These are phyloP conservation scores for Galago senegalensis DNA, from an alignment of 2,797 vertebrate species.

Conservation along the genomic window DNA sequence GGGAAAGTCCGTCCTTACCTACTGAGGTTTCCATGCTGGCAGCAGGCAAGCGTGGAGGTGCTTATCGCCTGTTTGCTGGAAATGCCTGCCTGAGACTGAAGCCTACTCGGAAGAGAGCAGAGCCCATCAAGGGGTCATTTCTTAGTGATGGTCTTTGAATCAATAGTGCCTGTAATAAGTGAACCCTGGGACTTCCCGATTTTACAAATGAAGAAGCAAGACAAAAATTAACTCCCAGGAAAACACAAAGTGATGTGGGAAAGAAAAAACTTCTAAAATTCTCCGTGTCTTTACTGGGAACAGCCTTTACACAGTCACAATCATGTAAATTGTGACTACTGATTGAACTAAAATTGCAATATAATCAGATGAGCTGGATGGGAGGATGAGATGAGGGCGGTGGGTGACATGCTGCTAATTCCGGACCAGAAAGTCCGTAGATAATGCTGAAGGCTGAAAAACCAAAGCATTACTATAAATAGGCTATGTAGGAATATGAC, in stretches of 20 bases:
- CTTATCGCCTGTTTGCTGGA: not conserved
- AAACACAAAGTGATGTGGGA: not conserved
- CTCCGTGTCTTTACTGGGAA: not conserved
- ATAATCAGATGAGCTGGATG: not conserved
- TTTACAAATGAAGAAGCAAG: constrained; percentile 31
- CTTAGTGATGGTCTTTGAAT: not conserved
- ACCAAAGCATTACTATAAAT: not conserved
- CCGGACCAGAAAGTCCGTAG: not conserved
- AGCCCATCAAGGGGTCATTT: not conserved
- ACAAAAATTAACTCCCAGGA: not conserved
- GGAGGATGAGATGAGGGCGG: not conserved
- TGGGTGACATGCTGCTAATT: not conserved
- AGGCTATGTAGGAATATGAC: not conserved
- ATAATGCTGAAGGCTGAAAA: not conserved
- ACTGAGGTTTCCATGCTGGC: not conserved
- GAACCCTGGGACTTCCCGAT: not conserved
- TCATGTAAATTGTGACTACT: not conserved
- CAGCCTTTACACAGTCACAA: not conserved
- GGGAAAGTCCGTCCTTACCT: not conserved
- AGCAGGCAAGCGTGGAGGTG: not conserved
- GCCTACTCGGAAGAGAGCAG: not conserved
- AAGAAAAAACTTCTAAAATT: not conserved
- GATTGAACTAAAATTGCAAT: not conserved
- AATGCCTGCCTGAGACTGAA: not conserved
- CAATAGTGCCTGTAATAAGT: not conserved